A percentile compares a stretch with the other conserved stretches of the same genome.
These are phyloP conservation scores for Drosophila birchii DNA, from an alignment of 2,888 invertebrate genomes.

Conservation along the genomic window DNA sequence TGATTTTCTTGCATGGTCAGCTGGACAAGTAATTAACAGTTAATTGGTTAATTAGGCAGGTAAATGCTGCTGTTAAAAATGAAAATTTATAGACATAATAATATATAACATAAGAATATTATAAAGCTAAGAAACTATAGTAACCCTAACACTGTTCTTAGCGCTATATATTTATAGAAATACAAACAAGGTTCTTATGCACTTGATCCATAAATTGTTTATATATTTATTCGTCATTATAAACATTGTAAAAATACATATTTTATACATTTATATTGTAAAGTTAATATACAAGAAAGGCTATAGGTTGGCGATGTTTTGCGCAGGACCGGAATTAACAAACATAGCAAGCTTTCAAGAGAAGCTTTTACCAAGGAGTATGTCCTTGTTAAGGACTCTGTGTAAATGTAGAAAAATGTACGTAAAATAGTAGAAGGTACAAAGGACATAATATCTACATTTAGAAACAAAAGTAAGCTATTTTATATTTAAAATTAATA, in stretches of 20 bases:
- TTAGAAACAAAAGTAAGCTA: background rate
- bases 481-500: background rate
- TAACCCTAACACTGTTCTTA: background rate
- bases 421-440: background rate
- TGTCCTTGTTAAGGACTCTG: conserved; percentile 1
- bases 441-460: background rate
- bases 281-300: background rate
- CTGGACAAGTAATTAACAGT: background rate
- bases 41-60: conserved; percentile 6
- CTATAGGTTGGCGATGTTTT: no score
- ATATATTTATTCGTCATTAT: background rate
- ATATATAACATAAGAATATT: no score
- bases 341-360: conserved; percentile 1
- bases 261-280: background rate
- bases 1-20: background rate
- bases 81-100: background rate
- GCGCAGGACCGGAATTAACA: background rate
- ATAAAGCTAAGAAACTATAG: background rate
- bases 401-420: background rate
- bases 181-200: no score
- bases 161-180: no score
- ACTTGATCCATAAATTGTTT: background rate
- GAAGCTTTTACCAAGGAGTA: background rate
- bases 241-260: background rate
- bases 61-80: background rate